Conservation (phyloP, 2,888 invertebrate genomes). For the Drosophila yooni region DNA sequence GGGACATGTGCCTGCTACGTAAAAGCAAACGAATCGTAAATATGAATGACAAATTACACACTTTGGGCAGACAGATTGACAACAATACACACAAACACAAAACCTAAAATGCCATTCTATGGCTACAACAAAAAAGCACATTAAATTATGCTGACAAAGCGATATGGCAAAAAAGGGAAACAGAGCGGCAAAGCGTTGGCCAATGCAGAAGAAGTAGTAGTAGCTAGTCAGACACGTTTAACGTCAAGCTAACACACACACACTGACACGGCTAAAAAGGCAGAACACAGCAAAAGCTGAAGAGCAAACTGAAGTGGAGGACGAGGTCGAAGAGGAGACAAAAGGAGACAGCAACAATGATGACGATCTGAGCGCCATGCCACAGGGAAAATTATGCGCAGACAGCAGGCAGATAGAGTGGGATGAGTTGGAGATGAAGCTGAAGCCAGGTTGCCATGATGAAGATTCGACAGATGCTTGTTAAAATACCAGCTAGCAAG, state of each 20-base stretch:
- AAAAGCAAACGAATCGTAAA: slow-evolving; percentile 48
- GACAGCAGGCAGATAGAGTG: slow-evolving; percentile 15
- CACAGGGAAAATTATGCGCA: slow-evolving; percentile 57
- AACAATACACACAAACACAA: slow-evolving; percentile 43
- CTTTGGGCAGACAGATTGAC: slow-evolving; percentile 74
- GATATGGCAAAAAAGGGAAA: slow-evolving; percentile 34
- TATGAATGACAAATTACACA: slow-evolving; percentile 79
- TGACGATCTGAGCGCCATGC: slow-evolving; percentile 45
- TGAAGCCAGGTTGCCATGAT: slow-evolving; percentile 28
- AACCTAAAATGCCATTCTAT: slow-evolving; percentile 33
- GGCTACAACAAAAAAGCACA: slow-evolving; percentile 49
- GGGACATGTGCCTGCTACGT: background rate
- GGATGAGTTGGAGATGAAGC: slow-evolving; percentile 5
- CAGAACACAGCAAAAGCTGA: slow-evolving; percentile 52
- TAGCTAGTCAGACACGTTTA: slow-evolving; percentile 64
- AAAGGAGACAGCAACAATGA: slow-evolving; percentile 39
- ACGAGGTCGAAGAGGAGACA: slow-evolving; percentile 26
- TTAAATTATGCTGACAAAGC: slow-evolving; percentile 78
- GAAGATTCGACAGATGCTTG: slow-evolving; percentile 74
- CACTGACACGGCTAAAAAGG: slow-evolving; percentile 36
- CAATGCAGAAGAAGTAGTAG: slow-evolving; percentile 11
- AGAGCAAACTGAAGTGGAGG: slow-evolving; percentile 41
- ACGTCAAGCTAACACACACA: slow-evolving; percentile 52
- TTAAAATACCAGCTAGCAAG: slow-evolving; percentile 72
- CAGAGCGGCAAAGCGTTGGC: slow-evolving; percentile 9